These are phyloP conservation scores for Haemorhous mexicanus DNA, from an alignment of 2,113 vertebrate species.

Conservation along the genomic window DNA sequence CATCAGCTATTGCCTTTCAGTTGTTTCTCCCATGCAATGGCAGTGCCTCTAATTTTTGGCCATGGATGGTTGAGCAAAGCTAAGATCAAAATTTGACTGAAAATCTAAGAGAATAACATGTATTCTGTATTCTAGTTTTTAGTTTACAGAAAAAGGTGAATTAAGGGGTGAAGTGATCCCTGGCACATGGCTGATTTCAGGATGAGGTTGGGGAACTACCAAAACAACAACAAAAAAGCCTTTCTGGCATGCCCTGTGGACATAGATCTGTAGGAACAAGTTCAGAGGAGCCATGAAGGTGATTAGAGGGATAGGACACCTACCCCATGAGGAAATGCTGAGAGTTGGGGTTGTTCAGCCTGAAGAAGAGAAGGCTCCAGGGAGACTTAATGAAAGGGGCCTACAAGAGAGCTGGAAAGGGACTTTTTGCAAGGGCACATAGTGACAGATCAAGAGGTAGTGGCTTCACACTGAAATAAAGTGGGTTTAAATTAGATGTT, in stretches of 20 bases:
- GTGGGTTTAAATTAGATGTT: background rate
- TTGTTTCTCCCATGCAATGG: background rate
- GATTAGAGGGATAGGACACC: background rate
- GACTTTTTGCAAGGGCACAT: background rate
- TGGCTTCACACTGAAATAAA: background rate
- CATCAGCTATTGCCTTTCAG: background rate
- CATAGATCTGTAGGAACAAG: background rate
- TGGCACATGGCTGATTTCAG: rapidly evolving
- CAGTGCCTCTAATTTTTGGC: background rate
- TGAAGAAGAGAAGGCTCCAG: background rate
- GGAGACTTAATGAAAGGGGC: background rate
- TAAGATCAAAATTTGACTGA: background rate
- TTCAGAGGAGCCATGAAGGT: background rate
- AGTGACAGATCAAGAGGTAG: background rate
- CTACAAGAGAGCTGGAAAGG: background rate
- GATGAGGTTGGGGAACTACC: background rate
- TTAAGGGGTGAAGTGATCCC: background rate
- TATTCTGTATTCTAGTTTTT: background rate
- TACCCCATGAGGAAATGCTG: background rate
- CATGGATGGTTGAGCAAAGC: background rate
- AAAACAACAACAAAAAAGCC: background rate
- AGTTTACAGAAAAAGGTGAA: background rate
- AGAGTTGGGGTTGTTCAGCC: background rate
- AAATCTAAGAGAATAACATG: background rate
- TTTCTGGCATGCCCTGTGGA: background rate